These are phyloP conservation scores for Morpho deidamia DNA, from an alignment of 2,888 invertebrate genomes.

Conservation along the genomic window DNA sequence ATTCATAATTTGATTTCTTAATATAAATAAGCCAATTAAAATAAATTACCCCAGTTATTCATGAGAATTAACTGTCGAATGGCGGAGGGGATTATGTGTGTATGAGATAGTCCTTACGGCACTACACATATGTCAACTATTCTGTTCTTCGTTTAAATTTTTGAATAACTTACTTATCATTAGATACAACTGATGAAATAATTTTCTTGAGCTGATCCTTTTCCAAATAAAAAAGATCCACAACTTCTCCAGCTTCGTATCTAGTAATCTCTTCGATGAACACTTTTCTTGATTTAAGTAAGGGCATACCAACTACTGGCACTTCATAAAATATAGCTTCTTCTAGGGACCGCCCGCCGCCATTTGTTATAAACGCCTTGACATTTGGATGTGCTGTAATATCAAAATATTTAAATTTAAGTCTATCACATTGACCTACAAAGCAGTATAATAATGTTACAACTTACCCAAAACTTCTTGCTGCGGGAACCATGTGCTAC, in stretches of 20 bases:
- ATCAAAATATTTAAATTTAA: not conserved
- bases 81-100: no score
- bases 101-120: no score
- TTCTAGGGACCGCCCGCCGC: slow-evolving; percentile 64
- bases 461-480: slow-evolving; percentile 70
- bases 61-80: no score
- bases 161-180: slow-evolving; percentile 45
- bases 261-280: slow-evolving; percentile 58
- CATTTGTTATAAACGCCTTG: slow-evolving; percentile 64
- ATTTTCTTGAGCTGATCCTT: slow-evolving; percentile 49
- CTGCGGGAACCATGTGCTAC: slow-evolving; percentile 75
- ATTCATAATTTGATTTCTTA: no score
- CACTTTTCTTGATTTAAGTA: slow-evolving; percentile 49
- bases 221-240: slow-evolving; percentile 55
- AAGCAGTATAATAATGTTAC: not conserved
- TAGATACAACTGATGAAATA: slow-evolving; percentile 40
- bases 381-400: slow-evolving; percentile 61
- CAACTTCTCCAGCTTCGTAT: slow-evolving; percentile 53
- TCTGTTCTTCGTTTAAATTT: not conserved
- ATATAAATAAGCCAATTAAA: no score
- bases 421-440: not conserved
- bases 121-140: no score
- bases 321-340: slow-evolving; percentile 64
- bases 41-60: no score
- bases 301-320: slow-evolving; percentile 61